A percentile compares a stretch with the other conserved stretches of the same genome.
Evolutionary conservation across 2,888 invertebrate genomes (phyloP).

Genomic region (Lagria hirta): DNA sequence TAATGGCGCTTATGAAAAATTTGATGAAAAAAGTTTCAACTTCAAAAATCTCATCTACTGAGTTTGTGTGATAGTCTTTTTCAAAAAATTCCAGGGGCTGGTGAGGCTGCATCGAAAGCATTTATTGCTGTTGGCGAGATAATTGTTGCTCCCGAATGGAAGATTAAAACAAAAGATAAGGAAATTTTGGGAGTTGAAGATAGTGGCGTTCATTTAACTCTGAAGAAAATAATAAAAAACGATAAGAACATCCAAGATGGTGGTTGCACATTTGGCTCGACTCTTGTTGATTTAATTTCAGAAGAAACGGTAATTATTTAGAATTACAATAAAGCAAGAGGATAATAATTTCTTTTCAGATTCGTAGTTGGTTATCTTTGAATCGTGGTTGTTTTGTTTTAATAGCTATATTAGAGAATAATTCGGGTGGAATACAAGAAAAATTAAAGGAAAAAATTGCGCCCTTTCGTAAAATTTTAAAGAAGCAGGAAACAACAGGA

Average conservation of each 20-base stretch:
- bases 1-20: too few relatives aligned
- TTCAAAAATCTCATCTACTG: too few relatives aligned
- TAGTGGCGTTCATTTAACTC: slow-evolving; percentile 71
- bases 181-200: slow-evolving; percentile 67
- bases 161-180: slow-evolving; percentile 55
- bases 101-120: too few relatives aligned
- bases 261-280: slow-evolving; percentile 60
- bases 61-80: too few relatives aligned
- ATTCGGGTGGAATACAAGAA: slow-evolving; percentile 53
- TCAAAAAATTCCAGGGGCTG: too few relatives aligned
- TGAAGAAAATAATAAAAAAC: slow-evolving; percentile 72
- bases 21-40: too few relatives aligned
- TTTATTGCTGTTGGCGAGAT: too few relatives aligned
- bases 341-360: slow-evolving; percentile 52
- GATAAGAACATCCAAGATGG: slow-evolving; percentile 58
- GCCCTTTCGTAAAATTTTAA: slow-evolving; percentile 54
- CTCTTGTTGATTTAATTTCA: slow-evolving; percentile 58
- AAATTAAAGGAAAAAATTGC: slow-evolving; percentile 58
- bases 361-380: slow-evolving; percentile 66
- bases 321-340: slow-evolving; percentile 3
- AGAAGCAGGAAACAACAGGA: slow-evolving; percentile 61
- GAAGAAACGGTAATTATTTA: slow-evolving; percentile 58
- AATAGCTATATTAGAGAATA: slow-evolving; percentile 66
- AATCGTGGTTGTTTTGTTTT: slow-evolving; percentile 80
- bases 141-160: slow-evolving; percentile 59